Evolutionary conservation across 2,113 vertebrate genomes (phyloP).

Genomic region (Charadrius vociferus): DNA sequence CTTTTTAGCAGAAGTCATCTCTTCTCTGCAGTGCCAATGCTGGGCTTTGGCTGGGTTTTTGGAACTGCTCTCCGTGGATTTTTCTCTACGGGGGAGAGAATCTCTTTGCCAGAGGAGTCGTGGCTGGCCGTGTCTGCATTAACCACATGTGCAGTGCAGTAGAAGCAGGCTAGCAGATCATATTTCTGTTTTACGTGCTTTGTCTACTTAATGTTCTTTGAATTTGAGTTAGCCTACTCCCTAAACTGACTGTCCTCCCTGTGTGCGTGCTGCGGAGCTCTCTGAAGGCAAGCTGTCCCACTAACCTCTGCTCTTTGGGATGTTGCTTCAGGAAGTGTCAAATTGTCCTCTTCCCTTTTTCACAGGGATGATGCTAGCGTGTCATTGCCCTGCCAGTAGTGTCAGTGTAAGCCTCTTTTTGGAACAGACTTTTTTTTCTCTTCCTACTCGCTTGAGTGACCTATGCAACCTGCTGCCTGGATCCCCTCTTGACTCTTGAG

Average conservation of each 20-base stretch:
- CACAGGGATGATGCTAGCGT: background rate
- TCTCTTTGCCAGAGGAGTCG: background rate
- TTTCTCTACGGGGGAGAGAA: background rate
- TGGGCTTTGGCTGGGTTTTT: background rate
- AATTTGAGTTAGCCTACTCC: background rate
- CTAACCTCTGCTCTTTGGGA: background rate
- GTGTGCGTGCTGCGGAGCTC: background rate
- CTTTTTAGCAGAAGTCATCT: background rate
- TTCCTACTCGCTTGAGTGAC: background rate
- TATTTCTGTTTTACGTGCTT: background rate
- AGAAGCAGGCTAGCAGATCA: background rate
- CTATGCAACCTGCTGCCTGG: background rate
- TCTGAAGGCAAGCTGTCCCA: background rate
- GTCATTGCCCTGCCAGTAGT: background rate
- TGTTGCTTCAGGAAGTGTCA: background rate
- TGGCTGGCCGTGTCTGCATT: background rate
- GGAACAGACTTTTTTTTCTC: background rate
- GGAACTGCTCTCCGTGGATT: background rate
- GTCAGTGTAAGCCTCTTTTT: background rate
- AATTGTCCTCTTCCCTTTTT: background rate
- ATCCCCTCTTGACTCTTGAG: background rate
- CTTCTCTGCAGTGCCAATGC: background rate
- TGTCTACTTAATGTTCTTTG: background rate
- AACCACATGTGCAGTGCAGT: background rate
- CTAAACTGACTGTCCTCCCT: accelerated